These are phyloP conservation scores for Oryzias woworae DNA, from an alignment of 2,113 vertebrate species.

Conservation along the genomic window DNA sequence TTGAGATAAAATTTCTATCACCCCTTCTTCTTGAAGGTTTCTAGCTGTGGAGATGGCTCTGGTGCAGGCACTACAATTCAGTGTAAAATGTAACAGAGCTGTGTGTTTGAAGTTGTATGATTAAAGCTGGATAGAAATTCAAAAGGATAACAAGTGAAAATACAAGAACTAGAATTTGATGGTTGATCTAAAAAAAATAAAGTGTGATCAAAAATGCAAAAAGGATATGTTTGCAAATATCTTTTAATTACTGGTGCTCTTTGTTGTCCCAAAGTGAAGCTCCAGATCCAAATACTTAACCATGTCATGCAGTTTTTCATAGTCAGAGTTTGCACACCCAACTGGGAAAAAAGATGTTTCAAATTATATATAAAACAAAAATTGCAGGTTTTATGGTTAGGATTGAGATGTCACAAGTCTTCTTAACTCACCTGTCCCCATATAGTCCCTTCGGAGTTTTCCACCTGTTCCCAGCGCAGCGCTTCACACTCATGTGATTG, in stretches of 20 bases:
- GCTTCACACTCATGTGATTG: constrained; percentile 96
- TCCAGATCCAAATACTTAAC: constrained; percentile 98
- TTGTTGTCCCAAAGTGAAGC: constrained; percentile 96
- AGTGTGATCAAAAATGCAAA: too few species aligned
- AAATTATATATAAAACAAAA: neutral
- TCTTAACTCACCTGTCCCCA: constrained; percentile 89
- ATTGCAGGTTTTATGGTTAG: neutral
- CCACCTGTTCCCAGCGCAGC: constrained; percentile 97
- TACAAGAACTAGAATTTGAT: too few species aligned
- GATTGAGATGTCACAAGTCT: neutral
- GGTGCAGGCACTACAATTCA: constrained; percentile 78
- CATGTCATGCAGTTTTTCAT: constrained; percentile 97
- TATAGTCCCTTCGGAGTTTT: constrained; percentile 97
- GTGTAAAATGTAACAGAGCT: neutral
- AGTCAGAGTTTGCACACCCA: constrained; percentile 93
- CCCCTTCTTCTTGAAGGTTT: constrained; percentile 94
- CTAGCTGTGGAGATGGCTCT: constrained; percentile 82
- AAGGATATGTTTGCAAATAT: neutral
- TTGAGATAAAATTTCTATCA: constrained; percentile 97
- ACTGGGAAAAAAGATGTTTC: constrained; percentile 61
- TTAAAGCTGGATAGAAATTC: neutral
- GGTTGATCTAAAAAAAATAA: too few species aligned
- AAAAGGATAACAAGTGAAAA: too few species aligned
- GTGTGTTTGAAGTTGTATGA: neutral
- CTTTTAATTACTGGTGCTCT: constrained; percentile 83